These are phyloP conservation scores for Scolopax mira DNA, from an alignment of 2,113 vertebrate genomes.

Conservation along the genomic window DNA sequence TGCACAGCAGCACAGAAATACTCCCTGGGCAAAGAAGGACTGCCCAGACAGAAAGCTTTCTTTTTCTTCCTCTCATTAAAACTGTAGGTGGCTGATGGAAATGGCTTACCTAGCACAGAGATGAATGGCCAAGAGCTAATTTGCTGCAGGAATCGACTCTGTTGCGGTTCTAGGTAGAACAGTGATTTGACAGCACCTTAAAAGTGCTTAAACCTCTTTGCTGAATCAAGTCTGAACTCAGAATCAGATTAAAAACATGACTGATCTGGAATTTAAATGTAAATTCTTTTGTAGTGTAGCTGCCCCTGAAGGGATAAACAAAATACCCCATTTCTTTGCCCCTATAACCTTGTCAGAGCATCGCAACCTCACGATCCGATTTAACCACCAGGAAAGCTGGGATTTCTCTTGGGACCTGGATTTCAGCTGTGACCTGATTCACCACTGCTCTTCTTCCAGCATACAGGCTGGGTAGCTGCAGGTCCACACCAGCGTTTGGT, in stretches of 20 bases:
- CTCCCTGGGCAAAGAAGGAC: constrained; percentile 29
- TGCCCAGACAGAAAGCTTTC: constrained; percentile 1
- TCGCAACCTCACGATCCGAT: not conserved
- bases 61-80: constrained; percentile 28
- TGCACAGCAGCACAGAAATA: constrained; percentile 42
- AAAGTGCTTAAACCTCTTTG: not conserved
- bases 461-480: not conserved
- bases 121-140: constrained; percentile 1
- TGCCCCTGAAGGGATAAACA: not conserved
- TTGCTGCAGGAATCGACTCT: not conserved
- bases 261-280: not conserved
- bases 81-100: not conserved
- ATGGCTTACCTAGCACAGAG: not conserved
- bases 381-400: not conserved
- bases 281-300: not conserved
- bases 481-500: not conserved
- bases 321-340: not conserved
- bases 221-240: not conserved
- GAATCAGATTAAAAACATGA: not conserved
- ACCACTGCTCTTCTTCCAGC: not conserved
- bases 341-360: not conserved
- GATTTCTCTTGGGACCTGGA: not conserved
- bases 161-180: not conserved
- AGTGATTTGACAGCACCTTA: not conserved
- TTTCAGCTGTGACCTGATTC: not conserved